A percentile compares a stretch with the other conserved stretches of the same genome.
phyloP scores from a whole-genome alignment of 2,113 vertebrate genomes.

The Mesembrinibis cayennensis region DNA sequence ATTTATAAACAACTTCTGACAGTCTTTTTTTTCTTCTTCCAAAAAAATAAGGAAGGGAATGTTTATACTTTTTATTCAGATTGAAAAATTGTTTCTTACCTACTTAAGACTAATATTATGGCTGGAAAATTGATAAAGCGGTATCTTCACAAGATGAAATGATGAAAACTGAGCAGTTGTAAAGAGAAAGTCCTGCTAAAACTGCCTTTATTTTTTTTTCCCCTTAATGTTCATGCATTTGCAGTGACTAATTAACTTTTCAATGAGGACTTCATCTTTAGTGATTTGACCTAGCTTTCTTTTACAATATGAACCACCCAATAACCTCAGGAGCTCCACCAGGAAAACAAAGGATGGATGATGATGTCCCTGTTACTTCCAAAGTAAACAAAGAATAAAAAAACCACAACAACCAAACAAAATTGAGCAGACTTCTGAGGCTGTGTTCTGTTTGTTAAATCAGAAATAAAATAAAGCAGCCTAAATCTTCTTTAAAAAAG shows the following conservation, averaged over 20 bases:
- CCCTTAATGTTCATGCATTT: slow-evolving; percentile 7
- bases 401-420: not conserved
- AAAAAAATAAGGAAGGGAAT: not conserved
- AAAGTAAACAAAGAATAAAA: not conserved
- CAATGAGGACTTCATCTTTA: not conserved
- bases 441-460: not conserved
- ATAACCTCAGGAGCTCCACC: not conserved
- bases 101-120: not conserved
- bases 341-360: not conserved
- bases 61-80: not conserved
- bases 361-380: not conserved
- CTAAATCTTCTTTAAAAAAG: not conserved
- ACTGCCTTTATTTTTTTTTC: not conserved
- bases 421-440: accelerated
- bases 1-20: not conserved
- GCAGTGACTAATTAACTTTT: slow-evolving; percentile 43
- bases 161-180: not conserved
- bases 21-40: not conserved
- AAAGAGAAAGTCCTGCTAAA: not conserved
- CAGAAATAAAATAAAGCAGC: not conserved
- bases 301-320: not conserved
- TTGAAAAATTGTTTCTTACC: not conserved
- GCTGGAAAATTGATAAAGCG: not conserved
- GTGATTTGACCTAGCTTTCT: slow-evolving; percentile 18
- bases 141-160: not conserved